Evolutionary conservation across 2,797 vertebrate species (phyloP).

Genomic region (Nannoperca obscura): DNA sequence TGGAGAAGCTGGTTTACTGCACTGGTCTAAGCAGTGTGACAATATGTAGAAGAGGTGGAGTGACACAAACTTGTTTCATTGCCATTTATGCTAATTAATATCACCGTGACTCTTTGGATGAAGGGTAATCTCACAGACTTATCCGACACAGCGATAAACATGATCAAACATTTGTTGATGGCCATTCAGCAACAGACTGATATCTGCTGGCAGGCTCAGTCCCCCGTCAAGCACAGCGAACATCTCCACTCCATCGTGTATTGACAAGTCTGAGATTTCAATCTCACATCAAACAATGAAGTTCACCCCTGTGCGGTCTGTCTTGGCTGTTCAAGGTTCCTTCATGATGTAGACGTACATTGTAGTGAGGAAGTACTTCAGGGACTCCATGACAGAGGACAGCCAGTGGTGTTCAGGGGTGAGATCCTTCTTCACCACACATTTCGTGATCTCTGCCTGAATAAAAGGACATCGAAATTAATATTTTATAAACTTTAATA

Average conservation of each 20-base stretch:
- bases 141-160: slow-evolving; percentile 33
- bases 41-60: slow-evolving; percentile 34
- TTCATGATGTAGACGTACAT: slow-evolving; percentile 93
- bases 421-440: slow-evolving; percentile 91
- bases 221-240: slow-evolving; percentile 7
- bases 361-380: slow-evolving; percentile 92
- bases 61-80: slow-evolving; percentile 11
- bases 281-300: slow-evolving; percentile 14
- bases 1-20: slow-evolving; percentile 45
- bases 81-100: slow-evolving; percentile 29
- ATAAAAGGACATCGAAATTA: not conserved
- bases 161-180: slow-evolving; percentile 66
- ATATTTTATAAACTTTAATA: not conserved
- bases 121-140: slow-evolving; percentile 62
- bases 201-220: slow-evolving; percentile 31
- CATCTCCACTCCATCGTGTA: slow-evolving; percentile 28
- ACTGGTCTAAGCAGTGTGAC: slow-evolving; percentile 28
- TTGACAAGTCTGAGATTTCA: slow-evolving; percentile 39
- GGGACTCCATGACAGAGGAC: slow-evolving; percentile 85
- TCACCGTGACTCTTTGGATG: slow-evolving; percentile 63
- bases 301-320: not conserved
- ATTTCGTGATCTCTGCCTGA: slow-evolving; percentile 91
- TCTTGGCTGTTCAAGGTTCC: slow-evolving; percentile 83
- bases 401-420: slow-evolving; percentile 90
- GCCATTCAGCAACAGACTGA: slow-evolving; percentile 52